Evolutionary conservation across 2,797 vertebrate genomes (phyloP), one percentile per base, ranked within the genome.

Genomic region (Brachyrhaphis roseni): DNA sequence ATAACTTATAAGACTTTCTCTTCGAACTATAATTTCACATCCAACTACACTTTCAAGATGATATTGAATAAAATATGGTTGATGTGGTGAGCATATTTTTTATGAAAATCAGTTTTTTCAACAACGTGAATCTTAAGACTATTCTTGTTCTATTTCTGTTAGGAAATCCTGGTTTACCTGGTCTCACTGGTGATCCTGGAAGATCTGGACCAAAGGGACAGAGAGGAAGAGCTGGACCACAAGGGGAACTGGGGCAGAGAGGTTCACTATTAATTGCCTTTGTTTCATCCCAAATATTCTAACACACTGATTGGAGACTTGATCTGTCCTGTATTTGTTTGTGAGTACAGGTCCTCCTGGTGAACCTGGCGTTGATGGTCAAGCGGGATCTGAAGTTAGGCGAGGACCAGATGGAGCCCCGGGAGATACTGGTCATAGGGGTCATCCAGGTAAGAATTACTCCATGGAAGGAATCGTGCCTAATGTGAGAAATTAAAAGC

Each of bases 101-200:
- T 53, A 34, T 39, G 11, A 23, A 51, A 53, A 55, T 55, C 15
- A 3, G 12, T 39, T 53, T 74, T 62, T 11, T 59, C 4, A 45
- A 26, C 11, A 4, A 55, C 5, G 31, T 8, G 18, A 13, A 36
- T 13, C 1, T 43, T 53, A 41, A 46, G 41, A 15, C 1, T 36
- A 8, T 39, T 46, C 1, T 16, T 49, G 43, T 76, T n/a, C 43
- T 47, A 2, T 20, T 34, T 74, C 31, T 82, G 1, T 49, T 51
- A 95, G 94, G 94, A 82, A 0, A n/a, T 0, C 28, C 51, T 78
- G 94, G 93, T 84, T n/a, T n/a, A 7, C 0, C 7, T 66, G 94
- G 94, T 74, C 16, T 1, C 1, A 0, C 0, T 57, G 94, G 94
- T 84, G 80, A 92, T 59, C 28, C 47, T 80, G 94, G 94, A 88